Conservation (phyloP, 2,113 vertebrate genomes). For the Chascanopsetta lugubris region DNA sequence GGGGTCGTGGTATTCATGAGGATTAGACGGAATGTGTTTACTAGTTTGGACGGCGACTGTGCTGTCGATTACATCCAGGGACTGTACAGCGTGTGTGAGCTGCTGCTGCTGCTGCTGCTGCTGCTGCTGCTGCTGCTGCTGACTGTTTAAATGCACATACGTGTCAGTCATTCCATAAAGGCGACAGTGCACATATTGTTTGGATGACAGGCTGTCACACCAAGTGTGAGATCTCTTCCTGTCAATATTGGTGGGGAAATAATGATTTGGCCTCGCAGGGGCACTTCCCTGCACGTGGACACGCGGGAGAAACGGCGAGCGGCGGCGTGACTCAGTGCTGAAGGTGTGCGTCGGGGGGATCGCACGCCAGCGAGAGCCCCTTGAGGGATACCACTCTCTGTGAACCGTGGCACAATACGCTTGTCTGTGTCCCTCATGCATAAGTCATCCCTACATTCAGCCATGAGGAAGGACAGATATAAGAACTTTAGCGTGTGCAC, state of each 20-base stretch:
- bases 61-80: constrained; percentile 44
- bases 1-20: constrained; percentile 62
- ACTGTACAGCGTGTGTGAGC: constrained; percentile 27
- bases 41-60: constrained; percentile 42
- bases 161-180: constrained; percentile 14
- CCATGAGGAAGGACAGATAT: constrained; percentile 1
- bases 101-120: too few relatives aligned
- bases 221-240: not conserved
- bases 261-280: constrained; percentile 2
- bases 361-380: constrained; percentile 7
- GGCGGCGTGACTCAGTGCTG: constrained; percentile 18
- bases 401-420: constrained; percentile 31
- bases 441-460: constrained; percentile 31
- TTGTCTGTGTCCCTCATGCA: constrained; percentile 18
- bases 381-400: constrained; percentile 17
- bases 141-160: constrained; percentile 4
- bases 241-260: constrained; percentile 10
- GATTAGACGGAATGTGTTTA: constrained; percentile 68
- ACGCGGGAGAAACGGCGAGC: constrained; percentile 16
- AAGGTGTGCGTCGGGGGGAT: constrained; percentile 29
- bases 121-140: too few relatives aligned
- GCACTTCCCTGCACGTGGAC: not conserved
- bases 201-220: constrained; percentile 6
- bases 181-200: not conserved
- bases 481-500: constrained; percentile 33